These are phyloP conservation scores for Gephyroberyx darwinii DNA, from an alignment of 2,797 vertebrate species.

Conservation along the genomic window DNA sequence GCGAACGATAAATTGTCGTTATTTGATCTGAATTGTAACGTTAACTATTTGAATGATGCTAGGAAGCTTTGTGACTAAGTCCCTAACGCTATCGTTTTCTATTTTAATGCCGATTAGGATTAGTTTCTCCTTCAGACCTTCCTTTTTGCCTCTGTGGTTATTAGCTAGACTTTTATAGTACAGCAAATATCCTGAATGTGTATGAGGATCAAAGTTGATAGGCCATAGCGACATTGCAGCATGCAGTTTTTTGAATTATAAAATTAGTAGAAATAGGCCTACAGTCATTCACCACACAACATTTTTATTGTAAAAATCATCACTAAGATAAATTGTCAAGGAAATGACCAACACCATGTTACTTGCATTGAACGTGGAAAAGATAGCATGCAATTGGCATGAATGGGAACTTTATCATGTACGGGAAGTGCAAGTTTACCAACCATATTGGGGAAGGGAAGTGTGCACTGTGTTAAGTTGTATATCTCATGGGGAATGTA, in stretches of 20 bases:
- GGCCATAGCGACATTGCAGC: neutral
- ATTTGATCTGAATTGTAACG: neutral
- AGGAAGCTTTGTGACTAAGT: neutral
- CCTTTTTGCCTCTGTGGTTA: neutral
- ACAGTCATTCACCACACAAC: too few species aligned
- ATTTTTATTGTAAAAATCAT: too few species aligned
- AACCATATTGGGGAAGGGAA: neutral
- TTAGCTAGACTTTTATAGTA: neutral
- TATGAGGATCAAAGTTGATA: neutral
- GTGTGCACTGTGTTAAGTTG: neutral
- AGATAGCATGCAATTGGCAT: slow-evolving; percentile 1
- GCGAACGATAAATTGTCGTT: slow-evolving; percentile 31
- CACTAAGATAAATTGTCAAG: too few species aligned
- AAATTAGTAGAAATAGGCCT: too few species aligned
- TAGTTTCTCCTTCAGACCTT: too few species aligned
- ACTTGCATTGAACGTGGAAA: neutral
- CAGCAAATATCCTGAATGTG: neutral
- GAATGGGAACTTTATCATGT: neutral
- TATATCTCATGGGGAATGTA: neutral
- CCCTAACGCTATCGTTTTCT: neutral
- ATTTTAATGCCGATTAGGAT: neutral
- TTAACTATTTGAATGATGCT: neutral
- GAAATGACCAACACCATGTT: neutral
- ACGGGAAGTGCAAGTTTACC: neutral
- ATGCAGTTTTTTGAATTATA: neutral